Evolutionary conservation across 2,888 invertebrate species (phyloP), one percentile per base, ranked within the genome.

Genomic region (Poecilus cupreus): DNA sequence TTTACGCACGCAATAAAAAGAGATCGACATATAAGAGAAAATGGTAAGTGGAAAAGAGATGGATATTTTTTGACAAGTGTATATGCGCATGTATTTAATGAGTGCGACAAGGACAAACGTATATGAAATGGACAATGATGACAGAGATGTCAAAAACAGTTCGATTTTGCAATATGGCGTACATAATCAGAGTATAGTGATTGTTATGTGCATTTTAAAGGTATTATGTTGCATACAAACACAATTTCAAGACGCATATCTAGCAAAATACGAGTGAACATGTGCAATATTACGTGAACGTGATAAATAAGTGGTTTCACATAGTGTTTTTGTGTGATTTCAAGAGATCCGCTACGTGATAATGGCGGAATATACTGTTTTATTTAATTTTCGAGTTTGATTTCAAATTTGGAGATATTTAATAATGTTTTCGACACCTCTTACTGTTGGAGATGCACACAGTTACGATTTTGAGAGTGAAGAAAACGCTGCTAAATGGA

Each of bases 401-500:
- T 81, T 84, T 80, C 26, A 37, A 68, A 57, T 60, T 81, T 60
- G 46, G 49, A 79, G 49, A 79, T 49, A 79, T 74, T 77, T 83
- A 83, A 83, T 81, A 82, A 83, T 80, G 82, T 70, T 64, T 82
- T 82, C 82, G 54, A 75, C 54, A 68, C 72, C 79, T 24, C 46
- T 74, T 26, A 87, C 87, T 85, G 89, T 89, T 85, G 89, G 89
- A 86, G 91, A 91, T 87, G 87, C 88, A 85, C 89, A 89, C 85
- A 88, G 89, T 87, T 96, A 95, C 91, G 96, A 97, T 92, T 97
- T 97, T 90, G 93, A 94, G 88, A 95, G 95, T 89, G 94, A 94
- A 88, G 97, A 97, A 89, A 97, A 97, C 91, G 93, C 93, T 86
- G 93, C 93, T 85, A 97, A 97, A 93, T 98, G 98, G 98, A 95